Percentiles rank a stretch among this genome's conserved stretches.
phyloP scores from a whole-genome alignment of 2,113 vertebrate genomes.

The Macroglossus sobrinus region DNA sequence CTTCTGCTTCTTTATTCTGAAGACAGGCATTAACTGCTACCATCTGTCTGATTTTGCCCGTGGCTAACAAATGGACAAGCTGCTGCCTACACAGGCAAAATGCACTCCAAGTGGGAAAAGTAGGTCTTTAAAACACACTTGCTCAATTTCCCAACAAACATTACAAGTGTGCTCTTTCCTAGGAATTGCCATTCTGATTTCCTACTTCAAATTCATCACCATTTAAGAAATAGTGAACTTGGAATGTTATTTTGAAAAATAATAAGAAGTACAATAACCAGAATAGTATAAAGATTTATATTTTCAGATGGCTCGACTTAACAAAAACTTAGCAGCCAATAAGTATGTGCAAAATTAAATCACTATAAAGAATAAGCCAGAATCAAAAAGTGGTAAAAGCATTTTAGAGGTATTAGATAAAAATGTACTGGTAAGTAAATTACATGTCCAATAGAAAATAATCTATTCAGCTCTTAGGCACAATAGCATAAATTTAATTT shows the following conservation, averaged over 20 bases:
- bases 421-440: not conserved
- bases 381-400: not conserved
- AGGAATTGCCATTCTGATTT: not conserved
- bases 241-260: not conserved
- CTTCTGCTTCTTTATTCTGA: not conserved
- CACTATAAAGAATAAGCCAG: not conserved
- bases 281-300: not conserved
- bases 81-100: not conserved
- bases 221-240: constrained; percentile 36
- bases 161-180: not conserved
- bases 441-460: not conserved
- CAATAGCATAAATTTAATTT: not conserved
- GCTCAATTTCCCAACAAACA: constrained; percentile 12
- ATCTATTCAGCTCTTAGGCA: not conserved
- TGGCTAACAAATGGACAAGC: not conserved
- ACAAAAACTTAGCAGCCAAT: not conserved
- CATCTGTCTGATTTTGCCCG: not conserved
- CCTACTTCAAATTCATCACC: constrained; percentile 7
- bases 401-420: not conserved
- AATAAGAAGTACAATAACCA: not conserved
- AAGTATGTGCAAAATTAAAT: constrained; percentile 43
- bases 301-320: constrained; percentile 1
- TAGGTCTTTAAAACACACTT: not conserved
- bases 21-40: not conserved
- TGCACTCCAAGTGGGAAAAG: not conserved